Evolutionary conservation across 2,888 invertebrate species (phyloP).

Genomic region (Caenorhabditis afra): DNA sequence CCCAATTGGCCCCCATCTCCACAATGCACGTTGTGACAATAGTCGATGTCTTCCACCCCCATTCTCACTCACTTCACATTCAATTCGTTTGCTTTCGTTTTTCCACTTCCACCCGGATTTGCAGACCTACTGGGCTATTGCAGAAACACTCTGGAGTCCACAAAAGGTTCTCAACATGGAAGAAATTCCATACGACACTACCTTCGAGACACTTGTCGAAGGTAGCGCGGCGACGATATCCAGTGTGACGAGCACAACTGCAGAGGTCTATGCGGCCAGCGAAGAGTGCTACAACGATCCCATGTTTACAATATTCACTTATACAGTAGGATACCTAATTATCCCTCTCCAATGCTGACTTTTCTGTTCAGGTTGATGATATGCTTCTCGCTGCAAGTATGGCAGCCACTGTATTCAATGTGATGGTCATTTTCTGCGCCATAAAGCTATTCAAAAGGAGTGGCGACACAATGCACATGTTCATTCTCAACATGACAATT

Average conservation of each 20-base stretch:
- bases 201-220: conserved; percentile 1
- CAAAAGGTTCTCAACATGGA: conserved; percentile 23
- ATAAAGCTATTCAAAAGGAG: conserved; percentile 76
- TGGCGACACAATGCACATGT: conserved; percentile 80
- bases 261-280: conserved; percentile 26
- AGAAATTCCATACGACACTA: conserved; percentile 45
- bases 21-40: conserved; percentile 52
- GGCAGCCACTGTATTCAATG: conserved; percentile 80
- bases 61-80: conserved; percentile 4
- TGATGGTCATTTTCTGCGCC: conserved; percentile 80
- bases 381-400: conserved; percentile 78
- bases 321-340: conserved; percentile 70
- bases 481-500: conserved; percentile 80
- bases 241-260: conserved; percentile 17
- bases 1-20: conserved; percentile 55
- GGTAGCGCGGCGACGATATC: conserved; percentile 25
- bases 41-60: conserved; percentile 25
- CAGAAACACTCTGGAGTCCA: conserved; percentile 29
- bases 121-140: not conserved
- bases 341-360: not conserved
- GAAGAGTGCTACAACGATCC: conserved; percentile 73
- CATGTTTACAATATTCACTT: conserved; percentile 73
- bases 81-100: not conserved
- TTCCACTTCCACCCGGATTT: no score
- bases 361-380: conserved; percentile 75